Percentiles rank a stretch among this genome's conserved stretches.
phyloP scores from a whole-genome alignment of 1,140 invertebrate species.

The Harpegnathos saltator region DNA sequence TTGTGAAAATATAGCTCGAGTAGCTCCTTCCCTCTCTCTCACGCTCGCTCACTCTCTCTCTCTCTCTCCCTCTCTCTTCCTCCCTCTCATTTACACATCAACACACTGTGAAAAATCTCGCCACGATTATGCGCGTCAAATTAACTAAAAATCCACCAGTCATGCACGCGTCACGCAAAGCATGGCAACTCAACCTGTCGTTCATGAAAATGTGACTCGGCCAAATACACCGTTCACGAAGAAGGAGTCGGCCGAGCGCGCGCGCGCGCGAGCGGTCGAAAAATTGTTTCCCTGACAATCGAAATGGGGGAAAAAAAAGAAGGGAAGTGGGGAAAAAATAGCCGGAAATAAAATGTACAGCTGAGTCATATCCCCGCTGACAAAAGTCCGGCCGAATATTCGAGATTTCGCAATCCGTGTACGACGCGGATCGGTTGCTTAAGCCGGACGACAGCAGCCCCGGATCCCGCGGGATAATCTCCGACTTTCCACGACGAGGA shows the following conservation, averaged over 20 bases:
- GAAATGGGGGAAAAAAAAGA: not conserved
- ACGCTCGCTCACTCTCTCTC: too few relatives aligned
- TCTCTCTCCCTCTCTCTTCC: too few relatives aligned
- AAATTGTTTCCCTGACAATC: not conserved
- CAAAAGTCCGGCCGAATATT: constrained; percentile 33
- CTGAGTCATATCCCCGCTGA: not conserved
- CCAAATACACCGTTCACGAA: not conserved
- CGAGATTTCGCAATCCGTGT: constrained; percentile 41
- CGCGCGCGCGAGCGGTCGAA: too few relatives aligned
- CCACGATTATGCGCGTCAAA: constrained; percentile 5
- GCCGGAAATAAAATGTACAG: not conserved
- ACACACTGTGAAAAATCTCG: not conserved
- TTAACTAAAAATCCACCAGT: constrained; percentile 23
- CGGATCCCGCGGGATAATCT: constrained; percentile 48
- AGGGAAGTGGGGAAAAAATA: too few relatives aligned
- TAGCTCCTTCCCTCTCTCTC: too few relatives aligned
- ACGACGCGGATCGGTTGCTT: constrained; percentile 34
- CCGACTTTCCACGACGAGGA: constrained; percentile 21
- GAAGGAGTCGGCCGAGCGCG: too few relatives aligned
- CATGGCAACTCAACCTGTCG: not conserved
- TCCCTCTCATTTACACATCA: constrained; percentile 7
- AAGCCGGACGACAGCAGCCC: constrained; percentile 43
- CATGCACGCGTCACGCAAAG: not conserved
- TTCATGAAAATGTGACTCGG: constrained; percentile 5
- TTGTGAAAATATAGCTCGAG: constrained; percentile 30